A percentile compares a stretch with the other conserved stretches of the same genome.
These are phyloP conservation scores for Dromococcyx pavoninus DNA, from an alignment of 2,797 vertebrate genomes.

Conservation along the genomic window DNA sequence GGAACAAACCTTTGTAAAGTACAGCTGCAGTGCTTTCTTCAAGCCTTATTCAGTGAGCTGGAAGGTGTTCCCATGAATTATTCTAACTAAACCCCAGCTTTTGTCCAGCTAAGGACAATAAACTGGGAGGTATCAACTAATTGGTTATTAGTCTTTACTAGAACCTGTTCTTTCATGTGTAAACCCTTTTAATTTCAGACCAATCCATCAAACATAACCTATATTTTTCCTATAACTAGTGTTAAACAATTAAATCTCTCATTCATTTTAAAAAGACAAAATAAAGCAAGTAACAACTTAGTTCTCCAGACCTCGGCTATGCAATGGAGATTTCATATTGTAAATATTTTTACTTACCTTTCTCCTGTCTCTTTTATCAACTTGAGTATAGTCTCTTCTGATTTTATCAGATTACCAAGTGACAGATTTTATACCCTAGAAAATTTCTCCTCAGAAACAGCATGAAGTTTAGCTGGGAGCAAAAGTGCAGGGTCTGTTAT, in stretches of 20 bases:
- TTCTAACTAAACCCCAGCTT: not conserved
- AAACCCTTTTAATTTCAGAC: not conserved
- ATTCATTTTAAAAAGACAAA: not conserved
- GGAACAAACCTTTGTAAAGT: not conserved
- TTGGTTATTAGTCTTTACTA: not conserved
- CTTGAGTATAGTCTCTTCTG: not conserved
- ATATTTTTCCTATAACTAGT: not conserved
- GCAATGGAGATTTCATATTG: not conserved
- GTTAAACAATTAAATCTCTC: not conserved
- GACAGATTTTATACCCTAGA: not conserved
- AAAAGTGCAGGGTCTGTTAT: not conserved
- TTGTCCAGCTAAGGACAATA: not conserved
- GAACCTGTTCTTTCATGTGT: not conserved
- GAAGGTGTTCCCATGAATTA: not conserved
- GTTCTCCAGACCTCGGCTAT: not conserved
- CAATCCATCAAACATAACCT: not conserved
- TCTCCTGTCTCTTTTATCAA: not conserved
- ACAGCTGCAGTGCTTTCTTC: not conserved
- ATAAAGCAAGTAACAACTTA: not conserved
- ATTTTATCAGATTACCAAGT: not conserved
- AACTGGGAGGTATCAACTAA: not conserved
- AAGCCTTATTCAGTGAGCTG: not conserved
- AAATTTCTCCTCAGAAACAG: not conserved
- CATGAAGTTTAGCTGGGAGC: not conserved
- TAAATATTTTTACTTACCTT: not conserved